Conservation (phyloP, 23 tunicate genomes). For the Corella eumyota region DNA sequence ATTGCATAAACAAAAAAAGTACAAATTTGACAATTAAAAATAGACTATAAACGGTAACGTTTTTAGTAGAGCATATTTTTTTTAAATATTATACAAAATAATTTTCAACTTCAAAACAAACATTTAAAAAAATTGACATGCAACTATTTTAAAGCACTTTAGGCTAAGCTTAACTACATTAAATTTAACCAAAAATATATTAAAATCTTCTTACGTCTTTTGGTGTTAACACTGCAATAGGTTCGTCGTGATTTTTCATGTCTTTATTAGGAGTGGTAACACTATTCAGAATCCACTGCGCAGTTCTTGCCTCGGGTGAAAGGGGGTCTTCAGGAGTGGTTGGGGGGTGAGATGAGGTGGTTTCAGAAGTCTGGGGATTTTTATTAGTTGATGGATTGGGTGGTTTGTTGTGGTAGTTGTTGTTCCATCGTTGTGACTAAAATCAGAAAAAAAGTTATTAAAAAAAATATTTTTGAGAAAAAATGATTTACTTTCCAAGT, state of each 20-base stretch:
- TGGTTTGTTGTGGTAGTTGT: constrained; percentile 2
- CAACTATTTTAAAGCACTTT: no score
- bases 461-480: not conserved
- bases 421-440: not conserved
- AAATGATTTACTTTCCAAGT: not conserved
- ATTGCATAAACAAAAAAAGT: no score
- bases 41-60: no score
- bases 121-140: no score
- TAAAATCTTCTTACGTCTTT: constrained; percentile 67
- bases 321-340: constrained; percentile 56
- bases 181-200: no score
- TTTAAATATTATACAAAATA: no score
- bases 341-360: constrained; percentile 32
- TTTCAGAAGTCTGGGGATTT: not conserved
- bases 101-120: no score
- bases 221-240: constrained; percentile 17
- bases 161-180: no score
- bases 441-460: not conserved
- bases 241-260: constrained; percentile 8
- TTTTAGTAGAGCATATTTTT: no score
- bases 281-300: constrained; percentile 73
- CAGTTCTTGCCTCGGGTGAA: constrained; percentile 93
- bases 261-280: constrained; percentile 33
- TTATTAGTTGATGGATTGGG: not conserved
- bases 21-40: no score